Percentiles rank a stretch among this genome's conserved stretches.
Evolutionary conservation across 2,113 vertebrate species (phyloP).

Genomic region (Terrapene triunguis): DNA sequence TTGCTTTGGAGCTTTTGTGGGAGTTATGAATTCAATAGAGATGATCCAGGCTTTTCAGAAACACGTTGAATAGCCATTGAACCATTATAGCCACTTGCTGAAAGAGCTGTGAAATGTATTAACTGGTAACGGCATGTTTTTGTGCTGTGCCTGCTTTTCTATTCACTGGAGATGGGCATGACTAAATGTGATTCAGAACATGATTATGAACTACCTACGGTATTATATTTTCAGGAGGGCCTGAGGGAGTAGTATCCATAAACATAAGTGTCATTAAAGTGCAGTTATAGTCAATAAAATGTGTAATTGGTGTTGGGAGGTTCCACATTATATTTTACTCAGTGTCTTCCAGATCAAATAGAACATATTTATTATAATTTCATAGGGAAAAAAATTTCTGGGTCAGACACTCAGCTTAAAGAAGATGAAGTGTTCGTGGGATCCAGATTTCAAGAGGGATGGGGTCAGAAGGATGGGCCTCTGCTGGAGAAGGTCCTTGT

Average conservation of each 20-base stretch:
- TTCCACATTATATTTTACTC: neutral
- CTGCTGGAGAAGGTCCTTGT: neutral
- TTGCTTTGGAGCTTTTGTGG: constrained; percentile 66
- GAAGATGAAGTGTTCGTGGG: neutral
- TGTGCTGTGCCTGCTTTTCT: neutral
- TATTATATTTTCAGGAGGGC: neutral
- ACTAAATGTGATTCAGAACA: neutral
- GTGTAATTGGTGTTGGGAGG: neutral
- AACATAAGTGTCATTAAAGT: neutral
- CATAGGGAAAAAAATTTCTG: too few relatives aligned
- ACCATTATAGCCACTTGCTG: neutral
- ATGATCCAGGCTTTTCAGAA: constrained; percentile 61
- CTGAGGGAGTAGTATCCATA: neutral
- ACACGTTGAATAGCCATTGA: neutral
- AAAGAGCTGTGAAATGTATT: neutral
- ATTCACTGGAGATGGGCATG: neutral
- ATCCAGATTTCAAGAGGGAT: neutral
- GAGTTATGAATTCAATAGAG: constrained; percentile 63
- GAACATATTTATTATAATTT: neutral
- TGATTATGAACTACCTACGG: neutral
- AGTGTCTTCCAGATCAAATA: neutral
- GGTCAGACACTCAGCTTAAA: neutral
- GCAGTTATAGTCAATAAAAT: neutral
- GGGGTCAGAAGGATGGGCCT: neutral
- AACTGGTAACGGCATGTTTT: neutral